Evolutionary conservation across 1,140 invertebrate genomes (phyloP), one percentile per base, ranked within the genome.

Genomic region (Heliothis subflexa): DNA sequence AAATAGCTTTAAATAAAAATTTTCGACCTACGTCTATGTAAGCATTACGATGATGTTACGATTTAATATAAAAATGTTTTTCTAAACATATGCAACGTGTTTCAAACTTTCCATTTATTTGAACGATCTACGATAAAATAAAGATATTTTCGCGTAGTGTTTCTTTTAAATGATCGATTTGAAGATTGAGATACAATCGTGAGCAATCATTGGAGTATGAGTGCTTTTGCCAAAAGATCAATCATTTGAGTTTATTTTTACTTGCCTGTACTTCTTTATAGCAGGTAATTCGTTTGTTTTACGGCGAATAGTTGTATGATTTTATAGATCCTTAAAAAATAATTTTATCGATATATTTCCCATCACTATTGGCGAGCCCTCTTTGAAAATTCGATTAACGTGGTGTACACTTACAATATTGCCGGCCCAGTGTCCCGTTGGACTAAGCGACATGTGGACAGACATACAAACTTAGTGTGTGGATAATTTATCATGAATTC

Each of bases 341-440:
- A 11, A 75, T 47, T 45, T 75, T 59, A 75, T 75, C 73, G 73
- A 75, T 13, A 54, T 45, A 12, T n/a, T 73, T 78, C 52, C 18
- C 80, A 66, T 64, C 83, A 76, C 85, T 86, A 85, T 70, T 77
- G 87, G 78, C 88, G 78, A 87, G 82, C 87, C 89, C 88, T 88
- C 87, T 91, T 89, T 88, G 88, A 87, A 91, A 92, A 92, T 93
- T 92, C 90, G 91, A 93, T 93, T 93, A 93, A 88, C 85, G 78
- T 78, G 78, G 84, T 87, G 87, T 88, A 88, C 89, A 91, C 88
- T 93, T 91, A 91, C 81, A 85, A 86, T 91, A 91, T 89, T 88
- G 89, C 86, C 78, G 71, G 78, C 40, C 80, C 81, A 92, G 86
- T 91, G 89, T 91, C 89, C 89, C 89, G 81, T 75, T 83, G 89